These are phyloP conservation scores for Euura lappo DNA, from an alignment of 1,140 invertebrate genomes.

Conservation along the genomic window DNA sequence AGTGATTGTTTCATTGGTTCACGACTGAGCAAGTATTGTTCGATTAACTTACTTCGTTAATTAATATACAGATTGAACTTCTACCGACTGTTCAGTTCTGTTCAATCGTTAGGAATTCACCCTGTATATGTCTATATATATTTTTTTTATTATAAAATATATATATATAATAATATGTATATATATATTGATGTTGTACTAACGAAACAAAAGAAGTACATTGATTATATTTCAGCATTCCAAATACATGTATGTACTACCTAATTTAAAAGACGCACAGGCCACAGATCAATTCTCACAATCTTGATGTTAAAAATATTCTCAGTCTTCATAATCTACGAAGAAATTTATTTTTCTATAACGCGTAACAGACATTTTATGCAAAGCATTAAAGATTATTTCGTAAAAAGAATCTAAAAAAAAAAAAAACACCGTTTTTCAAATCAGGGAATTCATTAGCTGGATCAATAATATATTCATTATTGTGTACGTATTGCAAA, in stretches of 20 bases:
- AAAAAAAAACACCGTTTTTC: not conserved
- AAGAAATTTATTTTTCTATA: too few relatives aligned
- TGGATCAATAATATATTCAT: not conserved
- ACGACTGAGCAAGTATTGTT: not conserved
- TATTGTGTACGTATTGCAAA: not conserved
- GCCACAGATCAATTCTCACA: not conserved
- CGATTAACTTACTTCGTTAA: too few relatives aligned
- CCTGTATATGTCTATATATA: too few relatives aligned
- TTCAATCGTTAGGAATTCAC: too few relatives aligned
- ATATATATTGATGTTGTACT: not conserved
- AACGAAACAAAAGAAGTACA: not conserved
- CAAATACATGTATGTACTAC: not conserved
- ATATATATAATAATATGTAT: too few relatives aligned
- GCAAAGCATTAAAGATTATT: not conserved
- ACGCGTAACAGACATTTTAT: not conserved
- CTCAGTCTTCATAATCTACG: too few relatives aligned
- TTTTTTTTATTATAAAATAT: too few relatives aligned
- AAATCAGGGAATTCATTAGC: too few relatives aligned
- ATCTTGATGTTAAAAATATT: not conserved
- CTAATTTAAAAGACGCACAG: not conserved
- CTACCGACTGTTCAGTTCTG: too few relatives aligned
- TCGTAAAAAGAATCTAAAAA: not conserved
- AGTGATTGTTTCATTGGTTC: not conserved
- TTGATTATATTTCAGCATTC: not conserved
- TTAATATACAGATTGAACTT: too few relatives aligned